Evolutionary conservation across 2,797 vertebrate genomes (phyloP), one percentile per base, ranked within the genome.

Genomic region (Myotis myotis): DNA sequence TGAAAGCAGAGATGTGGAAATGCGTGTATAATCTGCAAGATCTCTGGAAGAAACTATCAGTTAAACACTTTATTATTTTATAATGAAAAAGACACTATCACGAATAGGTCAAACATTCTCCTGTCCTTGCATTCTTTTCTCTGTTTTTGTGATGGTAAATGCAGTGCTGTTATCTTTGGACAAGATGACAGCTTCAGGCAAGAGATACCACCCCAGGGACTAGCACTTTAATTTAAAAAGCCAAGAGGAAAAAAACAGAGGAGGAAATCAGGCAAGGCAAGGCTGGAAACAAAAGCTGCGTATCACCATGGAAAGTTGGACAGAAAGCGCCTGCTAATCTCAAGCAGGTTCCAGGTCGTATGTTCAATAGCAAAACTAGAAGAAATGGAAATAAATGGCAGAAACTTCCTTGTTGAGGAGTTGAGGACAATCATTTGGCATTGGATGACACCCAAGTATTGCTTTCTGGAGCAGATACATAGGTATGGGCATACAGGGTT

Each of bases 161-260:
- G 89, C 81, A 93, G 62, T 80, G 49, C 75, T 84, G 79, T 96
- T 97, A 97, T 96, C 92, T 91, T 57, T 76, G 23, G 79, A 94
- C 75, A 95, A 74, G 60, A 80, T 96, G 96, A 93, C 95, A 97
- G 93, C 89, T 96, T 88, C 84, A 84, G 94, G 87, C 92, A 94
- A 82, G 87, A 91, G 71, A 89, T 78, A 94, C 88, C 94, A 81
- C 95, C 72, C 94, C 15, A 13, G 86, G 81, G 89, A 96, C 83
- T 60, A 91, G 74, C 68, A 91, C 75, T 96, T 96, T 95, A 96
- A 95, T 96, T 96, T 97, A 16, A 97, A 97, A 96, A 96, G 1
- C 5, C 66, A 93, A 23, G 64, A 82, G 84, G 51, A 89, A 57
- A 74, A 96, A 87, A 94, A 60, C 62, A 87, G 22, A 87, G 19